Conservation (phyloP, 1,140 invertebrate species). For the Aphelinus certus region DNA sequence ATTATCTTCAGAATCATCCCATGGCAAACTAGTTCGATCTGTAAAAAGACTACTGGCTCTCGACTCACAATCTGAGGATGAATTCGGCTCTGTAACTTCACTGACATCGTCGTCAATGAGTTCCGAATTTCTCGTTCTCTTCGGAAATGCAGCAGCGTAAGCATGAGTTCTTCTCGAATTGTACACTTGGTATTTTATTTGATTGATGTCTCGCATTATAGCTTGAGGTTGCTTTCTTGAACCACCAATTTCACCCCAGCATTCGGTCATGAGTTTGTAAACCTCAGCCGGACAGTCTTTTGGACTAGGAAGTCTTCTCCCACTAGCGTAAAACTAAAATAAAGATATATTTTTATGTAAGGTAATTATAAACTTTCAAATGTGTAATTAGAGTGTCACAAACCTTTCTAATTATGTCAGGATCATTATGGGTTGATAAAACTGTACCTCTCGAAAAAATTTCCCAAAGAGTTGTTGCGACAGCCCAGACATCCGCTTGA, state of each 20-base stretch:
- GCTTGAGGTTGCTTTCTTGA: constrained; percentile 79
- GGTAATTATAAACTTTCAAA: not conserved
- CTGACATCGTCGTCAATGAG: constrained; percentile 45
- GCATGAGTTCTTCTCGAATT: constrained; percentile 71
- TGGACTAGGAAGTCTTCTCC: constrained; percentile 80
- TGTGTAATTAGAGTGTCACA: constrained; percentile 12
- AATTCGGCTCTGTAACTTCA: constrained; percentile 43
- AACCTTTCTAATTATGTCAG: constrained; percentile 58
- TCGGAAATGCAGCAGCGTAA: constrained; percentile 68
- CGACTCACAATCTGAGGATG: constrained; percentile 52
- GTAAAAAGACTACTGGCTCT: constrained; percentile 52
- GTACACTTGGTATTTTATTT: constrained; percentile 78
- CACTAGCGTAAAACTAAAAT: constrained; percentile 72
- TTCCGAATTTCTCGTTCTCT: constrained; percentile 48
- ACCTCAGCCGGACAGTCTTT: constrained; percentile 82
- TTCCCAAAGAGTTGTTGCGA: constrained; percentile 89
- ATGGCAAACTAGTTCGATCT: constrained; percentile 53
- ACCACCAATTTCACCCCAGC: constrained; percentile 83
- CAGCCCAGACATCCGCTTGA: constrained; percentile 85
- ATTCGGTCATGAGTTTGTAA: constrained; percentile 84
- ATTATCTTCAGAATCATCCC: constrained; percentile 56
- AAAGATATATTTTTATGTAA: not conserved
- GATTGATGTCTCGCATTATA: constrained; percentile 84
- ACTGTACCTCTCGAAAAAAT: constrained; percentile 82
- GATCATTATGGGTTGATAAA: constrained; percentile 48